Conservation (phyloP, 30 jellyfish, hydroid and myxozoan species). For the Aurelia aurita complex sp. Pacific region DNA sequence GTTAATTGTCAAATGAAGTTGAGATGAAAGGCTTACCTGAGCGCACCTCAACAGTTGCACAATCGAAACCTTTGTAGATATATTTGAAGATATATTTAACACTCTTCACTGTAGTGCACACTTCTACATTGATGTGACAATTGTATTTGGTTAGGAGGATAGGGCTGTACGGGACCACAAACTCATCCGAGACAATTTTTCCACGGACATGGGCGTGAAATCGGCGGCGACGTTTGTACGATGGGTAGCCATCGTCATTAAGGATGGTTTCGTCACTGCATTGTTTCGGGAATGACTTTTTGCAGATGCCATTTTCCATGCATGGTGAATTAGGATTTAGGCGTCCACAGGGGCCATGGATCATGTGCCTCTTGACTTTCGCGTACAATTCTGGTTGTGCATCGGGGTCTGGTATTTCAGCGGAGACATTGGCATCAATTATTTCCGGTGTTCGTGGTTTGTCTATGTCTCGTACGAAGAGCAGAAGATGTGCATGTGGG, state of each 20-base stretch:
- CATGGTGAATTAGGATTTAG: too few species aligned
- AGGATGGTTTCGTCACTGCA: constrained; percentile 11
- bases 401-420: constrained; percentile 56
- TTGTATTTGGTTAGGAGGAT: constrained; percentile 31
- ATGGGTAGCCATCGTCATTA: constrained; percentile 64
- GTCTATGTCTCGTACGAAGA: constrained; percentile 46
- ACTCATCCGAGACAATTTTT: constrained; percentile 14
- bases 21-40: not conserved
- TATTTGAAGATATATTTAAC: constrained; percentile 74
- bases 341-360: too few species aligned
- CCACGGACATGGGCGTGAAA: not conserved
- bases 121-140: constrained; percentile 77
- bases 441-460: constrained; percentile 51
- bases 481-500: constrained; percentile 75
- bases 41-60: constrained; percentile 45
- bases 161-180: constrained; percentile 82
- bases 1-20: too few species aligned
- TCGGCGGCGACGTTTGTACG: constrained; percentile 52
- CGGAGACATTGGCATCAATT: constrained; percentile 58
- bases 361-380: not conserved
- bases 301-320: too few species aligned
- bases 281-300: not conserved
- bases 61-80: constrained; percentile 70
- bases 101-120: constrained; percentile 58
- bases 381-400: not conserved